Evolutionary conservation across 2,113 vertebrate species (phyloP).

Genomic region (Calonectris borealis): DNA sequence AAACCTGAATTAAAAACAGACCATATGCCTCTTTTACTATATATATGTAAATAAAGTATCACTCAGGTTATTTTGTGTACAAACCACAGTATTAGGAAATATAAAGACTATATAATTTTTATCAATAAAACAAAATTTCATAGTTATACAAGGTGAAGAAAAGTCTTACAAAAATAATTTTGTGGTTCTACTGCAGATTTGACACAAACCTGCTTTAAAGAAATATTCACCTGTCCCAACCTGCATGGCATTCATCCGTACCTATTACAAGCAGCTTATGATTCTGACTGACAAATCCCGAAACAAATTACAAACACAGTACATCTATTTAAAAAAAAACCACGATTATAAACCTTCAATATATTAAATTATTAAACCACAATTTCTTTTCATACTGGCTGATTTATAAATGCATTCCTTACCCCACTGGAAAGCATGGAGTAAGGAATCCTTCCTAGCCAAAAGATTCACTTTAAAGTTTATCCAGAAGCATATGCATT

Average conservation of each 20-base stretch:
- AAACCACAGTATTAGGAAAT: constrained; percentile 4
- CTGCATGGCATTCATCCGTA: neutral
- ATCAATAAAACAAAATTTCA: neutral
- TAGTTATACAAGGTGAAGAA: neutral
- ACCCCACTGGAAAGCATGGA: fast-evolving
- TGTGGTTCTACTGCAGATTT: constrained; percentile 21
- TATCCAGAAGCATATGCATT: neutral
- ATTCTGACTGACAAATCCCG: neutral
- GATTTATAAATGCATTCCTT: neutral
- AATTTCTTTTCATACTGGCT: neutral
- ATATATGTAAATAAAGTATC: neutral
- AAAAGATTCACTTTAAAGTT: neutral
- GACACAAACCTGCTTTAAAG: constrained; percentile 28
- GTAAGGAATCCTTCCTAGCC: neutral
- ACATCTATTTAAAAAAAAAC: neutral
- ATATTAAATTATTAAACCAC: neutral
- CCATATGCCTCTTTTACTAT: neutral
- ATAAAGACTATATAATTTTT: neutral
- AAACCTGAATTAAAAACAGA: neutral
- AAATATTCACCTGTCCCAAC: neutral
- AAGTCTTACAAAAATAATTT: constrained; percentile 38
- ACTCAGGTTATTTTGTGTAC: neutral
- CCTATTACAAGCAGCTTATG: neutral
- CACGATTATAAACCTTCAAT: neutral
- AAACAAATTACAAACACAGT: neutral